Evolutionary conservation across 2,797 vertebrate genomes (phyloP).

Genomic region (Rhodeus uyekii): DNA sequence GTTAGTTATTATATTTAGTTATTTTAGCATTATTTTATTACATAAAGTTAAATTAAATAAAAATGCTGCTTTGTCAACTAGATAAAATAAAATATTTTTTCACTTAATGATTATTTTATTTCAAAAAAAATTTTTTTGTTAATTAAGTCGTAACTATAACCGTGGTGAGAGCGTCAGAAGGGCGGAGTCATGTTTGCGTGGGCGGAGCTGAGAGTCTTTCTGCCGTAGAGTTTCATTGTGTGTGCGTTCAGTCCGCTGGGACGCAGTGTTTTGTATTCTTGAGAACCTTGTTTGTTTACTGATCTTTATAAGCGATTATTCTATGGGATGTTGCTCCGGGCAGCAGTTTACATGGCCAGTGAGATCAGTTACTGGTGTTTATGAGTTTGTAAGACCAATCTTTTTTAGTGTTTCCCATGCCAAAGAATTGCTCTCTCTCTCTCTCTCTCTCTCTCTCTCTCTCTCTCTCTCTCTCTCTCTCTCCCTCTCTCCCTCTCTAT

Average conservation of each 20-base stretch:
- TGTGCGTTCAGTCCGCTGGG: constrained; percentile 13
- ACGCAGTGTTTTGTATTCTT: constrained; percentile 24
- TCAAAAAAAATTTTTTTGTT: no score
- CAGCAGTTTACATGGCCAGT: constrained; percentile 40
- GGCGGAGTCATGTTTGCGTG: constrained; percentile 6
- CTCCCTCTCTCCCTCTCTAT: no score
- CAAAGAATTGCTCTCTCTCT: constrained; percentile 16
- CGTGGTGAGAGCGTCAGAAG: neutral
- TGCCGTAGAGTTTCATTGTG: neutral
- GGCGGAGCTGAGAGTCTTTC: neutral
- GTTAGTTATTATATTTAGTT: no score
- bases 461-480: no score
- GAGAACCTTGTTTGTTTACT: constrained; percentile 48
- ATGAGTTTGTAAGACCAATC: neutral
- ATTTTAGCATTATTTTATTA: no score
- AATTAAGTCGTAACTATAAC: no score
- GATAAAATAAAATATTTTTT: no score
- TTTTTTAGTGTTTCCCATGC: constrained; percentile 9
- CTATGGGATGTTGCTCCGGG: constrained; percentile 44
- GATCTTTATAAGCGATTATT: constrained; percentile 45
- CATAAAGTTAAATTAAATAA: no score
- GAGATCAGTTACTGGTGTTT: constrained; percentile 44
- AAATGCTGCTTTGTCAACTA: no score
- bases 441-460: no score
- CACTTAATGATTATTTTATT: no score